phyloP scores from a whole-genome alignment of 2,888 invertebrate species.

The Tineola bisselliella region DNA sequence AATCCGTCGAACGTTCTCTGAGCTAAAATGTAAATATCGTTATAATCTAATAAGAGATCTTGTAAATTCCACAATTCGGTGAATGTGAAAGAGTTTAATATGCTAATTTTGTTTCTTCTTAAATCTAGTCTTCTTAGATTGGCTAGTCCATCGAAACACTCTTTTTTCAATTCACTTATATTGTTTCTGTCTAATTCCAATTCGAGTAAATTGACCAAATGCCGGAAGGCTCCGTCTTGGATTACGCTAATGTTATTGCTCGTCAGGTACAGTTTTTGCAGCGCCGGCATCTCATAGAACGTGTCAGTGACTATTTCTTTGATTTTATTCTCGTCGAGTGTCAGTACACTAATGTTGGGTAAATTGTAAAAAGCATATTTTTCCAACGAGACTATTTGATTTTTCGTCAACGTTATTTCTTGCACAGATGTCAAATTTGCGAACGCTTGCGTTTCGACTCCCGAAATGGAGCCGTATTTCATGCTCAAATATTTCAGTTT shows the following conservation, averaged over 20 bases:
- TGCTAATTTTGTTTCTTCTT: conserved; percentile 76
- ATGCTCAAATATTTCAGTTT: conserved; percentile 75
- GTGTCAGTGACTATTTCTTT: conserved; percentile 77
- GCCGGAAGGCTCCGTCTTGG: conserved; percentile 85
- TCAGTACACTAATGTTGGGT: conserved; percentile 73
- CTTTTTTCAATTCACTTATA: conserved; percentile 77
- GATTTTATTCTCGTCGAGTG: conserved; percentile 79
- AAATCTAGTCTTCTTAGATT: conserved; percentile 78
- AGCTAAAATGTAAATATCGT: conserved; percentile 76
- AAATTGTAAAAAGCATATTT: conserved; percentile 79
- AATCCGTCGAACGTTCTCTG: conserved; percentile 82
- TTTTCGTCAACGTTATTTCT: conserved; percentile 75
- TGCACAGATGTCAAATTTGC: conserved; percentile 76
- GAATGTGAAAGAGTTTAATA: conserved; percentile 81
- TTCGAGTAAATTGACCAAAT: conserved; percentile 77
- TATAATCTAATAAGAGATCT: conserved; percentile 76
- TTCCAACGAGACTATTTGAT: conserved; percentile 73
- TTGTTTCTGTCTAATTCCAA: conserved; percentile 84
- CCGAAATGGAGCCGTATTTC: conserved; percentile 76
- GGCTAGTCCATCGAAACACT: conserved; percentile 80
- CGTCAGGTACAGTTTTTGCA: conserved; percentile 82
- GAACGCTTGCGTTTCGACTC: conserved; percentile 76
- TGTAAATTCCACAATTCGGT: conserved; percentile 79
- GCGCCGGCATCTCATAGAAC: conserved; percentile 76
- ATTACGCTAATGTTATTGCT: conserved; percentile 86